Evolutionary conservation across 2,888 invertebrate species (phyloP).

Genomic region (Lepeophtheirus nordmannii): DNA sequence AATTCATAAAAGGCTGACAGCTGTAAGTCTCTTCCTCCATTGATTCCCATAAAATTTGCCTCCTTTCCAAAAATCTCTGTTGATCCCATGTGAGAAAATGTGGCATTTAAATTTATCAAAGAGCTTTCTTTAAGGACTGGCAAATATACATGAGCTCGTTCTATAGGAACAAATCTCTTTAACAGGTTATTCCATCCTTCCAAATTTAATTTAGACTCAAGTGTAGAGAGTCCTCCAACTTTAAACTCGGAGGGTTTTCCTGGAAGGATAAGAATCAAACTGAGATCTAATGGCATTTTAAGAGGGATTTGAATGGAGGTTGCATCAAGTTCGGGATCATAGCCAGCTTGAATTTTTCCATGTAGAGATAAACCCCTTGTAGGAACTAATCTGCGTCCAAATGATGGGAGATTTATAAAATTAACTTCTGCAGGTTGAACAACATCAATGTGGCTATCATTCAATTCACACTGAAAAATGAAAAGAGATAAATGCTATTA

Average conservation of each 20-base stretch:
- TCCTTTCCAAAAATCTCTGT: constrained; percentile 59
- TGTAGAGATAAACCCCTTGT: constrained; percentile 49
- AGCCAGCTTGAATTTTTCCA: constrained; percentile 54
- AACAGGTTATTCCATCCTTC: constrained; percentile 29
- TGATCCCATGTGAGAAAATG: constrained; percentile 62
- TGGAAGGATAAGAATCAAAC: constrained; percentile 65
- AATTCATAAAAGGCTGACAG: constrained; percentile 66
- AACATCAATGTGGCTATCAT: constrained; percentile 70
- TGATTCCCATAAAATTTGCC: constrained; percentile 66
- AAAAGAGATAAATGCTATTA: not conserved
- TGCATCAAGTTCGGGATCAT: constrained; percentile 65
- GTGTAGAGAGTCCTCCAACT: constrained; percentile 44
- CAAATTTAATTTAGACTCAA: constrained; percentile 29
- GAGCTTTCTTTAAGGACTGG: constrained; percentile 64
- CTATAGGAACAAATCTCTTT: constrained; percentile 25
- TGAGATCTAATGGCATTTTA: constrained; percentile 50
- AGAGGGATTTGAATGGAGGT: constrained; percentile 53
- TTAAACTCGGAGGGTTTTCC: constrained; percentile 60
- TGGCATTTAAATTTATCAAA: constrained; percentile 59
- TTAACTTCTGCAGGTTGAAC: constrained; percentile 46
- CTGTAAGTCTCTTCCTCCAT: constrained; percentile 62
- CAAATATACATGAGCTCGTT: constrained; percentile 36
- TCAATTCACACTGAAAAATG: constrained; percentile 27
- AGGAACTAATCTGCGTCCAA: constrained; percentile 50
- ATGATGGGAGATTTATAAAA: constrained; percentile 22